Evolutionary conservation across 2,797 vertebrate species (phyloP), one percentile per base, ranked within the genome.

Genomic region (Trachops cirrhosus): DNA sequence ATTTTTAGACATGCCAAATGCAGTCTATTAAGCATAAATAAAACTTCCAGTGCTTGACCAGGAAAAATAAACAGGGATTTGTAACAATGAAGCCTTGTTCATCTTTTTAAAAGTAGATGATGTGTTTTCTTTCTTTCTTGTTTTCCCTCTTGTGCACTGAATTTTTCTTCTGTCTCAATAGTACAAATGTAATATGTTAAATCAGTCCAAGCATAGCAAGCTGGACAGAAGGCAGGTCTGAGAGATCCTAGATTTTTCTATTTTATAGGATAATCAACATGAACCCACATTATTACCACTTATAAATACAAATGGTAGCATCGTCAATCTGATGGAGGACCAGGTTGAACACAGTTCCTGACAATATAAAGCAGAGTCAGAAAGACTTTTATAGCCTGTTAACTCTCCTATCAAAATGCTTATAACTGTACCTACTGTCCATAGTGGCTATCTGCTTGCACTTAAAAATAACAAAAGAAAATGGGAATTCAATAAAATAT

Each of bases 1-100:
- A 98, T 98, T 98, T 98, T 98, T 98, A 97, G 97, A 94, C 98
- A 98, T 98, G 98, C 98, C 98, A 98, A 98, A 98, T 95, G 96
- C 96, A 98, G 97, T 98, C 98, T 98, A 98, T 98, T 98, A 98
- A 98, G 98, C 97, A 98, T 98, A 99, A 98, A 99, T 98, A 98
- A 98, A 99, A 98, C 98, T 98, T 98, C 97, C 97, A 98, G 98
- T 98, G 98, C 97, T 98, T 98, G 96, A 98, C 97, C 94, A 98
- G 98, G 96, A 98, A 98, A 98, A 98, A 98, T 98, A 98, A 98
- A 98, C 95, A 97, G 97, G 96, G 96, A 98, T 98, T 97, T 97
- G 85, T 98, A 98, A 98, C 98, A 98, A 98, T 98, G 98, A 98
- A 90, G 93, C 94, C 97, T 98, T 98, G 96, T 98, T 98, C 97